Evolutionary conservation across 2,888 invertebrate species (phyloP).

Genomic region (Euphydryas editha): DNA sequence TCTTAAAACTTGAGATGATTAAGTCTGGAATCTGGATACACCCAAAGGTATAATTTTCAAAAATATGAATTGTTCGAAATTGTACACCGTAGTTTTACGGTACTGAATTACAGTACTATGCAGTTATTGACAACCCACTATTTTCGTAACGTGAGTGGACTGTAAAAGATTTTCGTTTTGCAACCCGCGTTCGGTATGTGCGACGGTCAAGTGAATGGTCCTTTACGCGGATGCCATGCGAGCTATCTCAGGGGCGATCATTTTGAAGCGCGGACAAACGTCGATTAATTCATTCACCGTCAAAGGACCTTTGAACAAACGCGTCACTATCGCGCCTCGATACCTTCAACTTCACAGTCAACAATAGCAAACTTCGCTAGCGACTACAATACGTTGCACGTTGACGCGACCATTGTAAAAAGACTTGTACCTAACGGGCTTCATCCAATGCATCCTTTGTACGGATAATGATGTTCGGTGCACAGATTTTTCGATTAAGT

Average conservation of each 20-base stretch:
- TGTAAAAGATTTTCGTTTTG: no score
- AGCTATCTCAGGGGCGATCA: conserved; percentile 41
- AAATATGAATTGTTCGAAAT: no score
- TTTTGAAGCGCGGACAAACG: conserved; percentile 41
- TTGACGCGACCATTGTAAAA: conserved; percentile 54
- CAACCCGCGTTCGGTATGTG: not conserved
- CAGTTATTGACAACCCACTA: no score
- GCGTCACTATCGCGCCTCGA: conserved; percentile 66
- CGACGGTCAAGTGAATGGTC: not conserved
- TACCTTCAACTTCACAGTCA: conserved; percentile 74
- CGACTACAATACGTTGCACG: conserved; percentile 62
- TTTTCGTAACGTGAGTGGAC: no score
- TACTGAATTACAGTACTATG: no score
- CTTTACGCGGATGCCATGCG: not conserved
- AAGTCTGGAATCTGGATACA: no score
- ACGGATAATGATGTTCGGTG: conserved; percentile 44
- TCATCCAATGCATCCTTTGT: conserved; percentile 36
- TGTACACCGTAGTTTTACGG: no score
- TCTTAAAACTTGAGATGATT: no score
- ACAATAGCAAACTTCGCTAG: conserved; percentile 74
- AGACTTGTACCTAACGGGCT: conserved; percentile 42
- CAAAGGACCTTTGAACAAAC: conserved; percentile 69
- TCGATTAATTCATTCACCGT: conserved; percentile 46
- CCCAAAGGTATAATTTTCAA: no score
- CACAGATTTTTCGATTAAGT: conserved; percentile 24